Conservation (phyloP, 2,888 invertebrate genomes). For the Tolmerus cingulatus region DNA sequence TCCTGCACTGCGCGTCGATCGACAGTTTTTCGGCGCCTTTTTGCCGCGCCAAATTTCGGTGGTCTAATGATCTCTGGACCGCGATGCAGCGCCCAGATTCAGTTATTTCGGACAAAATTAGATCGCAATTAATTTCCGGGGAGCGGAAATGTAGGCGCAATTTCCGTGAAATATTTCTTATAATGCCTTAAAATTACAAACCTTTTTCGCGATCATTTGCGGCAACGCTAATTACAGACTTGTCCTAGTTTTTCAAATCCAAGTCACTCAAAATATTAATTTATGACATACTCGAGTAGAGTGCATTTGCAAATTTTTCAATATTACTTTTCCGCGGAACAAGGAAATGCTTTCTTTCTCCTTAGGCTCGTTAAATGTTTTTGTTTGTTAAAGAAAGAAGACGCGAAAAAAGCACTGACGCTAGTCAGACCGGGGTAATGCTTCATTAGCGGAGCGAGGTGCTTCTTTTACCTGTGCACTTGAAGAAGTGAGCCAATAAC, state of each 20-base stretch:
- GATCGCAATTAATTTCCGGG: background rate
- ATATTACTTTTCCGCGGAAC: background rate
- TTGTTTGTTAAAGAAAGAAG: background rate
- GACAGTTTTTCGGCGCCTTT: background rate
- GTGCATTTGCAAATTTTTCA: background rate
- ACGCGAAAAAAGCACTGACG: background rate
- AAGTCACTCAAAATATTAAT: background rate
- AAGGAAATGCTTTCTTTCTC: background rate
- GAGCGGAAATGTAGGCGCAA: constrained; percentile 31
- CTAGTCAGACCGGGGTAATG: background rate
- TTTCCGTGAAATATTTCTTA: constrained; percentile 16
- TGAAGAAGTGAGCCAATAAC: background rate
- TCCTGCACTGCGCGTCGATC: background rate
- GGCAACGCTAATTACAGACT: background rate
- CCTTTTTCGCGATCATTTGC: background rate
- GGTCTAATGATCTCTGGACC: background rate
- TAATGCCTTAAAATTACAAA: background rate
- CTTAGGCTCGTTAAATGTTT: background rate
- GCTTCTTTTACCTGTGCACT: background rate
- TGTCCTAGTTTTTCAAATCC: background rate
- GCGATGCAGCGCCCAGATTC: background rate
- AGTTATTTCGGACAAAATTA: constrained; percentile 10
- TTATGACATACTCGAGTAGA: background rate
- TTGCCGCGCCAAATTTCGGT: background rate
- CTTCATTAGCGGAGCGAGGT: background rate